Conservation (phyloP, 2,797 vertebrate genomes). For the Sparus aurata region DNA sequence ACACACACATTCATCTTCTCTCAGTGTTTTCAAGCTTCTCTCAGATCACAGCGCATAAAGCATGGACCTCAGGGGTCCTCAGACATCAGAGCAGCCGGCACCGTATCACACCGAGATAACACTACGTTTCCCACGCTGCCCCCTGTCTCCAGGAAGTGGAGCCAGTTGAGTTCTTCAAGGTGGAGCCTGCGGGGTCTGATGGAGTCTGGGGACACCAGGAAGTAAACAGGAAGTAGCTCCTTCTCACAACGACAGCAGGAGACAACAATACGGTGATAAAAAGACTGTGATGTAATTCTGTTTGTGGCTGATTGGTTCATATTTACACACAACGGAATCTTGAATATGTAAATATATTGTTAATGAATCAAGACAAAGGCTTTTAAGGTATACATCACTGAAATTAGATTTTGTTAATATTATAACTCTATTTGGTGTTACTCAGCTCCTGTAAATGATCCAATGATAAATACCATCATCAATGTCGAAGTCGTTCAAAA, state of each 20-base stretch:
- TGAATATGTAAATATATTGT: background rate
- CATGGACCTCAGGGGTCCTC: background rate
- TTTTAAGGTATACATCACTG: background rate
- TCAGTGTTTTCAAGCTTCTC: background rate
- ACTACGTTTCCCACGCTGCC: constrained; percentile 53
- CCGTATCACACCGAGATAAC: constrained; percentile 39
- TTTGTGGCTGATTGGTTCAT: constrained; percentile 4
- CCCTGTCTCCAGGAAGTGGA: constrained; percentile 41
- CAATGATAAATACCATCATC: no score
- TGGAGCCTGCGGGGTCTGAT: constrained; percentile 2
- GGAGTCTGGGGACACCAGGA: constrained; percentile 45
- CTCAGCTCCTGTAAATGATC: no score
- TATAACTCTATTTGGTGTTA: background rate
- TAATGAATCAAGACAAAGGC: background rate
- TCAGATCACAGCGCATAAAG: constrained; percentile 4
- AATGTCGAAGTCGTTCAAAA: background rate
- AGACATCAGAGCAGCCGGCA: constrained; percentile 13
- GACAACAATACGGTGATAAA: background rate
- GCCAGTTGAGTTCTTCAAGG: constrained; percentile 14
- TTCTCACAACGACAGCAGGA: background rate
- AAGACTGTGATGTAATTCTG: background rate
- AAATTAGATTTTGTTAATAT: background rate
- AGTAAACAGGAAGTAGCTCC: constrained; percentile 57
- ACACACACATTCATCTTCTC: background rate
- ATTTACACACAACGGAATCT: background rate